Evolutionary conservation across 1,140 invertebrate genomes (phyloP).

Genomic region (Odontomachus brunneus): DNA sequence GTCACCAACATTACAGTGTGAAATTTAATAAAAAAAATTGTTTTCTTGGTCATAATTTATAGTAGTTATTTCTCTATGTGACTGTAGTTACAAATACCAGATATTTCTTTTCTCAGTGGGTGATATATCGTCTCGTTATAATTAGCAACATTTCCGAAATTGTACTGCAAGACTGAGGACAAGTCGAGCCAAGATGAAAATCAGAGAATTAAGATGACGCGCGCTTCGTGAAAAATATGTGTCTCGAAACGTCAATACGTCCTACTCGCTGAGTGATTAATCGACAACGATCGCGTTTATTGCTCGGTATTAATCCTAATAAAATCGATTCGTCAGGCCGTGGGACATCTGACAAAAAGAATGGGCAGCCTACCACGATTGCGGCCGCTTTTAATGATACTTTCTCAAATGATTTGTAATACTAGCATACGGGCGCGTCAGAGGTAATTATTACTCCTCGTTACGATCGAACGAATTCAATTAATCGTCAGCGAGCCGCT

Average conservation of each 20-base stretch:
- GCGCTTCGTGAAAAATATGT: background rate
- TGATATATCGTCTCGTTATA: background rate
- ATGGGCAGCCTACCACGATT: constrained; percentile 38
- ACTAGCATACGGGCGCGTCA: constrained; percentile 73
- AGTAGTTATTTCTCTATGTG: no score
- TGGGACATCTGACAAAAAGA: background rate
- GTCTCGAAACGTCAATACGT: background rate
- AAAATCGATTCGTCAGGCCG: constrained; percentile 48
- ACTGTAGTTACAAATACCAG: no score
- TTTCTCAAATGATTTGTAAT: constrained; percentile 71
- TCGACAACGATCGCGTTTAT: constrained; percentile 26
- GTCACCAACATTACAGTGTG: no score
- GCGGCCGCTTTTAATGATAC: constrained; percentile 63
- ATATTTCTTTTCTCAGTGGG: no score
- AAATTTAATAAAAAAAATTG: no score
- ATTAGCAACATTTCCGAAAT: background rate
- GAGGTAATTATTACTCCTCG: constrained; percentile 72
- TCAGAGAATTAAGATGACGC: background rate
- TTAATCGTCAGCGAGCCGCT: constrained; percentile 66
- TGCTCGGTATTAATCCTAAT: constrained; percentile 36
- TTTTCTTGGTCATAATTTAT: no score
- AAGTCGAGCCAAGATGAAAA: background rate
- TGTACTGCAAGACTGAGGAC: background rate
- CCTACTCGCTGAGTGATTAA: background rate
- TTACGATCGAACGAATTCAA: constrained; percentile 74